phyloP scores from a whole-genome alignment of 2,113 vertebrate species.

The Micronycteris hirsuta region DNA sequence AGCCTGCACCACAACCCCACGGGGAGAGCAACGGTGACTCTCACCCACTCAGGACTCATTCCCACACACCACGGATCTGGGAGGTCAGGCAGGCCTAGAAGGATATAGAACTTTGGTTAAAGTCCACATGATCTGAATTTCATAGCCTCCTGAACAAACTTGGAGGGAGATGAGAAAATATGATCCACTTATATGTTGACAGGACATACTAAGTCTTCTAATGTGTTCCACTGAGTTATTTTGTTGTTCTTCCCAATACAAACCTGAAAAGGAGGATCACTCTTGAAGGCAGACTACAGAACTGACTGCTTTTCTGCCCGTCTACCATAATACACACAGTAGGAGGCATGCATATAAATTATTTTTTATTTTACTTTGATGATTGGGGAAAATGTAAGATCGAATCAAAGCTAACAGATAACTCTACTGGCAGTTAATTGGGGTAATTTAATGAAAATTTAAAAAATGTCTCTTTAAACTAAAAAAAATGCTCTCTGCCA shows the following conservation, averaged over 20 bases:
- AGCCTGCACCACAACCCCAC: neutral
- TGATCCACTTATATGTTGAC: neutral
- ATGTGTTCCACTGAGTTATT: neutral
- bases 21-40: neutral
- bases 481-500: neutral
- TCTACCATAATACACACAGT: neutral
- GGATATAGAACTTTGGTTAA: neutral
- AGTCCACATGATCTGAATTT: neutral
- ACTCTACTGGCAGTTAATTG: neutral
- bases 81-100: neutral
- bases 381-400: neutral
- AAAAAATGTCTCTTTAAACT: neutral
- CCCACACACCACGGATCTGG: neutral
- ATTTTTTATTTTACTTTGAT: conserved; percentile 44
- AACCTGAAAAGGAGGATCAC: neutral
- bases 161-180: neutral
- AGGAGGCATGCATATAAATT: neutral
- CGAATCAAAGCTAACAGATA: neutral
- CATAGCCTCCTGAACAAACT: neutral
- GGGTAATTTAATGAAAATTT: neutral
- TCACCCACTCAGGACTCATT: neutral
- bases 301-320: neutral
- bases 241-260: neutral
- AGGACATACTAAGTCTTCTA: rapidly evolving
- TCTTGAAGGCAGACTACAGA: neutral